Percentiles rank a stretch among this genome's conserved stretches.
phyloP scores from a whole-genome alignment of 2,113 vertebrate genomes.

The Chamaea fasciata region DNA sequence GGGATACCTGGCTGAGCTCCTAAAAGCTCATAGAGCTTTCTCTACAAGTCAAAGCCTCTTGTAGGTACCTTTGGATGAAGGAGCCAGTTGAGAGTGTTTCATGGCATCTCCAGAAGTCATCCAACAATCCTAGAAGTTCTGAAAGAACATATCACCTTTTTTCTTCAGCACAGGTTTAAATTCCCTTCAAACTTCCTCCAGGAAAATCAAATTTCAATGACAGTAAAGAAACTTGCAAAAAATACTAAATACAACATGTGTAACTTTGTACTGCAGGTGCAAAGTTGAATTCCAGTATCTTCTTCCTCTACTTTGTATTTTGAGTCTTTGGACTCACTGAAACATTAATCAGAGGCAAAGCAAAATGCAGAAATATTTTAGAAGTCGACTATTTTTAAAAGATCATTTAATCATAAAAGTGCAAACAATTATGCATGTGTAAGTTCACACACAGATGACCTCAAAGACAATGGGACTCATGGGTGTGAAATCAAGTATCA shows the following conservation, averaged over 20 bases:
- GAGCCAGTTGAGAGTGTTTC: not conserved
- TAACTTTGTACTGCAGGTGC: not conserved
- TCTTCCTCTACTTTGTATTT: not conserved
- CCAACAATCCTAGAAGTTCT: not conserved
- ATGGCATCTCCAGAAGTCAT: not conserved
- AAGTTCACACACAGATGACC: not conserved
- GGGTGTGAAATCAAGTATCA: not conserved
- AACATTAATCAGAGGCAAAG: not conserved
- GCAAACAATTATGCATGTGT: not conserved
- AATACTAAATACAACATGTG: not conserved
- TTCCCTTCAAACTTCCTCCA: not conserved
- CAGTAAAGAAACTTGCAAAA: not conserved
- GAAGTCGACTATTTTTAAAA: not conserved
- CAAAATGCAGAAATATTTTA: not conserved
- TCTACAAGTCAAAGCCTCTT: not conserved
- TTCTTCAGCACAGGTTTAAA: not conserved
- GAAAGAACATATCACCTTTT: not conserved
- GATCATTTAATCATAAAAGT: not conserved
- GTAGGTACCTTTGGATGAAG: not conserved
- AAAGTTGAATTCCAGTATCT: not conserved
- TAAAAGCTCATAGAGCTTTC: not conserved
- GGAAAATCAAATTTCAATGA: not conserved
- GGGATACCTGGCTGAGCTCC: not conserved
- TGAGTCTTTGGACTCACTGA: not conserved
- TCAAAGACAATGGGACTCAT: not conserved